Base-by-base conservation (phyloP, 2,113 vertebrate species). In the Oncorhynchus keta region DNA sequence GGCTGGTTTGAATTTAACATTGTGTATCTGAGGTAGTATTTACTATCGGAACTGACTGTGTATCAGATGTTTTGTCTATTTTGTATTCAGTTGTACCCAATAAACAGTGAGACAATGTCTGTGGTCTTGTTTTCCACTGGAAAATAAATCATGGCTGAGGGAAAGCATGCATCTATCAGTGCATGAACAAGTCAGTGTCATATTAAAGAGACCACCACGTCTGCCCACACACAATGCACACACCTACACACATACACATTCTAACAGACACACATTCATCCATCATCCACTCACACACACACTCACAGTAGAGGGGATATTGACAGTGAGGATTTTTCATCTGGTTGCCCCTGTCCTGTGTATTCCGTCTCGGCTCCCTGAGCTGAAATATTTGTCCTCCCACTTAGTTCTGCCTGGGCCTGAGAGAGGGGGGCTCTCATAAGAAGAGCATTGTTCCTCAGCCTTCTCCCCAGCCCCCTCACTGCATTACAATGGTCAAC, bases 381-480 rank as follows among this genome's bases (percentile, higher is more conserved):
- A 84, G 85, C 73, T 74, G 88, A 85, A 80, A 84, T 88, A 85
- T 90, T 89, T 93, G 83, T 88, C 90, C 84, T 89, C 92, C 91
- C 87, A 92, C 90, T 65, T 83, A 48, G 78, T 30, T 75, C 80
- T 76, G 84, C 80, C 73, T 80, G 68, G 20, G 30, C 74, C 75
- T 66, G 72, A 75, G 85, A 81, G 79, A 57, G 72, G 77, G 84
- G 72, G 81, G 79, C 82, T 76, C 84, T 83, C 91, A 92, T 89
- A 92, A 91, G 84, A 80, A 70, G 76, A 1, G 80, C 84, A 90
- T 93, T 94, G 92, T 94, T 90, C 86, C 14, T 14, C 51, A 68
- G 20, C 84, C 83, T 79, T 80, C 74, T 76, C 84, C 78, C 72
- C 71, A 81, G 82, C 91, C 81, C 79, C 86, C 28, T 61, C 85